Conservation (phyloP, 2,888 invertebrate species). For the Malthinus seriepunctatus region DNA sequence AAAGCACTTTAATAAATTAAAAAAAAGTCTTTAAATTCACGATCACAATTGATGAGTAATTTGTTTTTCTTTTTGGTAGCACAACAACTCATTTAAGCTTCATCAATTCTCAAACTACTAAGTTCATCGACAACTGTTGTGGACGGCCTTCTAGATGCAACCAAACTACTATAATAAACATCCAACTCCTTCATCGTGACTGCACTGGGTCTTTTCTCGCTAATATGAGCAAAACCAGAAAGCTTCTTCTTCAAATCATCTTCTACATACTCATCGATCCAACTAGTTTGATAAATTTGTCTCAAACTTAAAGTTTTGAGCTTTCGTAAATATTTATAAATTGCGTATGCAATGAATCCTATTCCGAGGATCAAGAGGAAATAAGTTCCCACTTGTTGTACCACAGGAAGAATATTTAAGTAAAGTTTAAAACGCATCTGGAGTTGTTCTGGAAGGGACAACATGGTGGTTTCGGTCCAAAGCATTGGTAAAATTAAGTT, state of each 20-base stretch:
- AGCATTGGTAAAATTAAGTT: conserved; percentile 77
- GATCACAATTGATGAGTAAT: neutral
- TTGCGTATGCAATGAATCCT: conserved; percentile 57
- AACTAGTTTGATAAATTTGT: conserved; percentile 30
- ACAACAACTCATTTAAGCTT: neutral
- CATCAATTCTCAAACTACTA: conserved; percentile 2
- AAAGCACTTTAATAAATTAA: too few relatives aligned
- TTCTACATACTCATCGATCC: conserved; percentile 47
- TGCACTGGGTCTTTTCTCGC: conserved; percentile 40
- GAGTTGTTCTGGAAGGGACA: conserved; percentile 65
- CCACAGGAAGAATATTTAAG: conserved; percentile 69
- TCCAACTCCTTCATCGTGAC: conserved; percentile 47
- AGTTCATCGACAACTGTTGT: conserved; percentile 11
- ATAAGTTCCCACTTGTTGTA: conserved; percentile 63
- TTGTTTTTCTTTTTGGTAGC: neutral
- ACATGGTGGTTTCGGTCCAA: conserved; percentile 90
- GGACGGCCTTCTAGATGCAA: conserved; percentile 30
- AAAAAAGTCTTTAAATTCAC: too few relatives aligned
- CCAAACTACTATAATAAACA: conserved; percentile 42
- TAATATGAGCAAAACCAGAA: conserved; percentile 41
- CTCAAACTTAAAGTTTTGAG: conserved; percentile 16
- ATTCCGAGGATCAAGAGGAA: conserved; percentile 57
- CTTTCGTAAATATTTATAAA: conserved; percentile 46
- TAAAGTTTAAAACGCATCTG: conserved; percentile 71
- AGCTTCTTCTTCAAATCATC: conserved; percentile 44